phyloP scores from a whole-genome alignment of 2,113 vertebrate genomes.

The Strigops habroptila region DNA sequence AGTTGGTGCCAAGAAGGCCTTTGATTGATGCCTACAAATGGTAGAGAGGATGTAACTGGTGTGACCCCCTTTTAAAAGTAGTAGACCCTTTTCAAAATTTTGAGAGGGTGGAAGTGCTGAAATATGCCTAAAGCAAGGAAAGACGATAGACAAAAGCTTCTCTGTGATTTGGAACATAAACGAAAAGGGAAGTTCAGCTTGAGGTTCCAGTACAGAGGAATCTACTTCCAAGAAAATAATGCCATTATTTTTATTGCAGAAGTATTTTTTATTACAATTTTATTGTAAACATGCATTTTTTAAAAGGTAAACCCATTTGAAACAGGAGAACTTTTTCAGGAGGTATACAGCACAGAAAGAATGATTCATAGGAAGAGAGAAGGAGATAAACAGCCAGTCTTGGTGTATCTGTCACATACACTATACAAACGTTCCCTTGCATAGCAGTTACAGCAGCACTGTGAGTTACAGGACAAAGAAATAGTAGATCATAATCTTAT shows the following conservation, averaged over 20 bases:
- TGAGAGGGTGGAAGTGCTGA: neutral
- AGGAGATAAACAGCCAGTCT: neutral
- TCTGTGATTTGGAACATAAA: neutral
- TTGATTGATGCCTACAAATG: neutral
- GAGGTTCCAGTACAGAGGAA: neutral
- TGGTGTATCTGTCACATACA: neutral
- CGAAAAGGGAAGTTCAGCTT: neutral
- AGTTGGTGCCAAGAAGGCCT: neutral
- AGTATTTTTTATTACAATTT: neutral
- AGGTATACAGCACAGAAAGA: neutral
- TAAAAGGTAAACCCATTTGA: neutral
- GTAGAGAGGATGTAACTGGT: neutral
- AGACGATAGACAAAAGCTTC: neutral
- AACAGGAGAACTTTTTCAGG: neutral
- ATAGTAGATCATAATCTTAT: neutral
- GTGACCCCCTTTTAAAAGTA: neutral
- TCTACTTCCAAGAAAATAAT: neutral
- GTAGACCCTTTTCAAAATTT: neutral
- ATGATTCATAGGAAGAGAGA: neutral
- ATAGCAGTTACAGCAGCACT: neutral
- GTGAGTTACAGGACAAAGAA: neutral
- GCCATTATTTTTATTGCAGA: neutral
- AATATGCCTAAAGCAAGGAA: neutral
- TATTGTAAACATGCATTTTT: neutral
- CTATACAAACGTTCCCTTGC: neutral